phyloP scores from a whole-genome alignment of 1,140 invertebrate species.

The Ceratina australensis region DNA sequence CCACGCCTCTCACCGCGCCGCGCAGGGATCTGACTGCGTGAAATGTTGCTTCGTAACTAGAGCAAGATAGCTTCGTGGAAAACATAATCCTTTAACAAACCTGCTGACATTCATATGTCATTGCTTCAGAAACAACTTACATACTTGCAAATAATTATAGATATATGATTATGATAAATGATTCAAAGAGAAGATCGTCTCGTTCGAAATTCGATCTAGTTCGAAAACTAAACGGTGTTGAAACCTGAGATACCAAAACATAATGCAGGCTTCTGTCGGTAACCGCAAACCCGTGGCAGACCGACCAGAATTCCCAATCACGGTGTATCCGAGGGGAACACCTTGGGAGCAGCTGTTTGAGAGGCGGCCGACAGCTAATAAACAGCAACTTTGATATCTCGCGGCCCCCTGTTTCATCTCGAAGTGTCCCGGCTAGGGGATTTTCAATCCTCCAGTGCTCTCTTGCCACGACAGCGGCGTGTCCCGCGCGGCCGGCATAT shows the following conservation, averaged over 20 bases:
- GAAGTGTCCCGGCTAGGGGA: background rate
- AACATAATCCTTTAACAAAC: background rate
- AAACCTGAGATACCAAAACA: background rate
- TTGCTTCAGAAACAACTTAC: background rate
- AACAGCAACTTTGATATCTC: slow-evolving; percentile 24
- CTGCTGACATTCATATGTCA: background rate
- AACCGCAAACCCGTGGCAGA: background rate
- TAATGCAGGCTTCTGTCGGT: background rate
- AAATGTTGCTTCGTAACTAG: background rate
- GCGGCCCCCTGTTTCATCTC: slow-evolving; percentile 23
- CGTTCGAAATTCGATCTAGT: too few species aligned
- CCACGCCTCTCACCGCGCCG: background rate
- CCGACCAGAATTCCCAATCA: background rate
- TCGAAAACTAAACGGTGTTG: background rate
- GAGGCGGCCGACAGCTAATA: slow-evolving; percentile 7
- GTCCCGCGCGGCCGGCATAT: slow-evolving; percentile 41
- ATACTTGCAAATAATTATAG: background rate
- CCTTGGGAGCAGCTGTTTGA: background rate
- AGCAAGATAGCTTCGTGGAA: background rate
- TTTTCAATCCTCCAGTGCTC: background rate
- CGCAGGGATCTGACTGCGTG: background rate
- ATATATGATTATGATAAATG: too few species aligned
- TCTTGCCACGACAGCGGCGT: background rate
- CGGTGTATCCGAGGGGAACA: background rate
- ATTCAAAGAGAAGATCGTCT: too few species aligned